These are phyloP conservation scores for Pammene aurita DNA, from an alignment of 2,888 invertebrate genomes.

Conservation along the genomic window DNA sequence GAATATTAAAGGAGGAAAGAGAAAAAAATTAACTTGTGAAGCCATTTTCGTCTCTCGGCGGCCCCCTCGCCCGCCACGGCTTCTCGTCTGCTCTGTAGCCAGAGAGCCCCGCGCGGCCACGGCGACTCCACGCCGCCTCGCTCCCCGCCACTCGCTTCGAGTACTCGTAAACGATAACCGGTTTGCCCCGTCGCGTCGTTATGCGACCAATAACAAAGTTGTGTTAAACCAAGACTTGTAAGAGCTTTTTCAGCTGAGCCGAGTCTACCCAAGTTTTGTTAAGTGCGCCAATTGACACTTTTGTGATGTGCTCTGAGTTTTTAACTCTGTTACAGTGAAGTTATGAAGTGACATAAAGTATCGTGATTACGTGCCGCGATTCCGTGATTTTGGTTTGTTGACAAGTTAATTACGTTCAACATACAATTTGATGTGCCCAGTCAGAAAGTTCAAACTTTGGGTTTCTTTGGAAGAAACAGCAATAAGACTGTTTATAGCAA, in stretches of 20 bases:
- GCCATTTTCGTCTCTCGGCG: slow-evolving; percentile 82
- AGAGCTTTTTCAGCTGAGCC: slow-evolving; percentile 54
- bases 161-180: slow-evolving; percentile 54
- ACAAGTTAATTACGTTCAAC: slow-evolving; percentile 49
- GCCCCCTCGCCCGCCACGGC: slow-evolving; percentile 74
- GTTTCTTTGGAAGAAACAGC: slow-evolving; percentile 32
- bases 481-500: slow-evolving; percentile 35
- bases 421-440: slow-evolving; percentile 39
- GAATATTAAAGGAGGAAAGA: slow-evolving; percentile 84
- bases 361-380: slow-evolving; percentile 60
- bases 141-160: slow-evolving; percentile 38
- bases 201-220: slow-evolving; percentile 68
- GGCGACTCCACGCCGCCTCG: slow-evolving; percentile 60
- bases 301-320: slow-evolving; percentile 68
- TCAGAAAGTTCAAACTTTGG: slow-evolving; percentile 57
- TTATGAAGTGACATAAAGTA: slow-evolving; percentile 61
- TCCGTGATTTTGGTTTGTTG: slow-evolving; percentile 53
- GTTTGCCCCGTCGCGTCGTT: slow-evolving; percentile 62
- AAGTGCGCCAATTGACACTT: slow-evolving; percentile 48
- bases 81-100: slow-evolving; percentile 62
- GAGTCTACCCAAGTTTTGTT: slow-evolving; percentile 43
- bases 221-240: slow-evolving; percentile 59
- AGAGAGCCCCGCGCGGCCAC: slow-evolving; percentile 73
- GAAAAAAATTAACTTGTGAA: slow-evolving; percentile 84
- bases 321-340: slow-evolving; percentile 52